Evolutionary conservation across 2,888 invertebrate species (phyloP).

Genomic region (Apotomis turbidana): DNA sequence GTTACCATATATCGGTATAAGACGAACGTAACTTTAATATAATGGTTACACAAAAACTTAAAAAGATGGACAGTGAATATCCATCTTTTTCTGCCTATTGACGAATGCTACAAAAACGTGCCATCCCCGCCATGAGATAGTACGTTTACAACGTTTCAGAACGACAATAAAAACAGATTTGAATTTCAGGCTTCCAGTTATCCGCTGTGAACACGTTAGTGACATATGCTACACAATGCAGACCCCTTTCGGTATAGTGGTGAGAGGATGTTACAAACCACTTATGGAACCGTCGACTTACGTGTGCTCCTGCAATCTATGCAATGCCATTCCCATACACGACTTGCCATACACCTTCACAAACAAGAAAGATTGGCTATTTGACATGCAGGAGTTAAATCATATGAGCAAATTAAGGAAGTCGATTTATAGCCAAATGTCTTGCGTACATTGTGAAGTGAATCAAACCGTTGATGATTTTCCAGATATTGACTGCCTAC

Average conservation of each 20-base stretch:
- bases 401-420: slow-evolving; percentile 62
- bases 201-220: slow-evolving; percentile 58
- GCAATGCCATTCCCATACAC: slow-evolving; percentile 69
- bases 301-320: slow-evolving; percentile 73
- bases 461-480: slow-evolving; percentile 54
- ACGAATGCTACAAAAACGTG: too few relatives aligned
- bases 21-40: too few relatives aligned
- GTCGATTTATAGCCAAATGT: slow-evolving; percentile 66
- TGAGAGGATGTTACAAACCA: slow-evolving; percentile 69
- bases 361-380: slow-evolving; percentile 63
- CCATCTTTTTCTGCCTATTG: too few relatives aligned
- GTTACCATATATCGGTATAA: too few relatives aligned
- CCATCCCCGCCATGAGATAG: too few relatives aligned
- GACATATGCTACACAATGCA: slow-evolving; percentile 71
- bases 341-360: slow-evolving; percentile 69
- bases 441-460: slow-evolving; percentile 70
- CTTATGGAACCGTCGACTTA: slow-evolving; percentile 63
- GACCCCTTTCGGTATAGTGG: slow-evolving; percentile 72
- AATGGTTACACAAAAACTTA: too few relatives aligned
- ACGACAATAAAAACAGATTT: slow-evolving; percentile 2
- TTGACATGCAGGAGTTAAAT: slow-evolving; percentile 68
- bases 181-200: slow-evolving; percentile 61
- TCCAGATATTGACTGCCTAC: slow-evolving; percentile 58
- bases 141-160: too few relatives aligned
- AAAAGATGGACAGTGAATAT: too few relatives aligned